Percentiles rank a stretch among this genome's conserved stretches.
Evolutionary conservation across 2,888 invertebrate species (phyloP).

Genomic region (Idaea biselata): DNA sequence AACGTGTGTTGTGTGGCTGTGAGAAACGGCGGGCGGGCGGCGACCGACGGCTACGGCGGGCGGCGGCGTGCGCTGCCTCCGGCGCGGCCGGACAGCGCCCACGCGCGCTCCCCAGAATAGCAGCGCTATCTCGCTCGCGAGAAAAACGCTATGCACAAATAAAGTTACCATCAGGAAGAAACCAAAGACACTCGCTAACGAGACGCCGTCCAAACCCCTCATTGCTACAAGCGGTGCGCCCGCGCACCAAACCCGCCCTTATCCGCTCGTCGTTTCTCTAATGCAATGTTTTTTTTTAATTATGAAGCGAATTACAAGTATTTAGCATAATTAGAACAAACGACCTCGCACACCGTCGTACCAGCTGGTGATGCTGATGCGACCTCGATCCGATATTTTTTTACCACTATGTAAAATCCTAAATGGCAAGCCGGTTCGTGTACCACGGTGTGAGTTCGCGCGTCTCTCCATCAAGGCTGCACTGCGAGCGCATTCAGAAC

Average conservation of each 20-base stretch:
- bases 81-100: conserved; percentile 42
- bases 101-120: conserved; percentile 71
- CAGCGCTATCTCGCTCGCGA: conserved; percentile 65
- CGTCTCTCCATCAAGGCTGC: conserved; percentile 62
- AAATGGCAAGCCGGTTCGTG: conserved; percentile 41
- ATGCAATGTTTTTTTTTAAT: not conserved
- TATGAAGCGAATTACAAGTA: conserved; percentile 49
- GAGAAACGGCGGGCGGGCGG: conserved; percentile 27
- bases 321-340: conserved; percentile 33
- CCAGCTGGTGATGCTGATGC: conserved; percentile 28
- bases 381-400: conserved; percentile 40
- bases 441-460: conserved; percentile 46
- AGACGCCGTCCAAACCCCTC: conserved; percentile 34
- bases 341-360: conserved; percentile 37
- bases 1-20: conserved; percentile 15
- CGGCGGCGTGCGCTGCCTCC: conserved; percentile 23
- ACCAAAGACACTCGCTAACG: conserved; percentile 55
- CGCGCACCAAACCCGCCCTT: conserved; percentile 23
- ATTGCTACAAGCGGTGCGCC: conserved; percentile 21
- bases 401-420: conserved; percentile 43
- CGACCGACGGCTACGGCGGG: conserved; percentile 34
- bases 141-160: conserved; percentile 76
- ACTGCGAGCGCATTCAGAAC: conserved; percentile 70
- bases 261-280: not conserved
- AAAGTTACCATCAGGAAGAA: conserved; percentile 66